Conservation (phyloP, 1,140 invertebrate species). For the Drosophila serrata region DNA sequence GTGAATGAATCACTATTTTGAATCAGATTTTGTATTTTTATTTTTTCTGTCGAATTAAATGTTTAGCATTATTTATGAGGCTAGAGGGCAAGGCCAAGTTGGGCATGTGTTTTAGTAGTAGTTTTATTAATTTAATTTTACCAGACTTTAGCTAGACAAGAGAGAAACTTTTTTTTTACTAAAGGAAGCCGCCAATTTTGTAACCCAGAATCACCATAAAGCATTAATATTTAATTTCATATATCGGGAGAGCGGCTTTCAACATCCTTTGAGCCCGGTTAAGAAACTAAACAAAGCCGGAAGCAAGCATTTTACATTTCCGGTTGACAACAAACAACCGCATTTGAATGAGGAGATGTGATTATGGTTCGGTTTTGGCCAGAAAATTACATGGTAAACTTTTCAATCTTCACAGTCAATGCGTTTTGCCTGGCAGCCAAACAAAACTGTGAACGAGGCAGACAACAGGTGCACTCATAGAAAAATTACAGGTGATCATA, state of each 20-base stretch:
- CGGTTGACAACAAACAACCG: conserved; percentile 28
- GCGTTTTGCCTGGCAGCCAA: conserved; percentile 25
- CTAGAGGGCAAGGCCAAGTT: conserved; percentile 52
- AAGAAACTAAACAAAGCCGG: conserved; percentile 23
- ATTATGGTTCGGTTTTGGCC: conserved; percentile 30
- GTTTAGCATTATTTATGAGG: conserved; percentile 29
- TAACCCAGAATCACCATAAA: conserved; percentile 12
- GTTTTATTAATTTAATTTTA: not conserved
- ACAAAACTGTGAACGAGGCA: conserved; percentile 49
- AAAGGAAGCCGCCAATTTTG: conserved; percentile 29
- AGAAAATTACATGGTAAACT: conserved; percentile 41
- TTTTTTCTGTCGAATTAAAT: conserved; percentile 21
- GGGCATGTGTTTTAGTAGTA: conserved; percentile 8
- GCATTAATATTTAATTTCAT: conserved; percentile 42
- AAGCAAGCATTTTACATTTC: conserved; percentile 50
- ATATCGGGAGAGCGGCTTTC: conserved; percentile 9
- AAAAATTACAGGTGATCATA: not conserved
- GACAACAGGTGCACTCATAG: conserved; percentile 10
- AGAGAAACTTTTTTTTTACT: not conserved
- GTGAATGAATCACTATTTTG: conserved; percentile 40
- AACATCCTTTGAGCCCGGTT: conserved; percentile 54
- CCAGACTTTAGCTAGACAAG: conserved; percentile 23
- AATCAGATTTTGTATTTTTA: conserved; percentile 18
- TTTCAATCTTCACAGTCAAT: conserved; percentile 58
- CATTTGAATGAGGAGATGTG: conserved; percentile 27